Percentiles rank a stretch among this genome's conserved stretches.
phyloP scores from a whole-genome alignment of 2,888 invertebrate species.

The Andrena hattorfiana region DNA sequence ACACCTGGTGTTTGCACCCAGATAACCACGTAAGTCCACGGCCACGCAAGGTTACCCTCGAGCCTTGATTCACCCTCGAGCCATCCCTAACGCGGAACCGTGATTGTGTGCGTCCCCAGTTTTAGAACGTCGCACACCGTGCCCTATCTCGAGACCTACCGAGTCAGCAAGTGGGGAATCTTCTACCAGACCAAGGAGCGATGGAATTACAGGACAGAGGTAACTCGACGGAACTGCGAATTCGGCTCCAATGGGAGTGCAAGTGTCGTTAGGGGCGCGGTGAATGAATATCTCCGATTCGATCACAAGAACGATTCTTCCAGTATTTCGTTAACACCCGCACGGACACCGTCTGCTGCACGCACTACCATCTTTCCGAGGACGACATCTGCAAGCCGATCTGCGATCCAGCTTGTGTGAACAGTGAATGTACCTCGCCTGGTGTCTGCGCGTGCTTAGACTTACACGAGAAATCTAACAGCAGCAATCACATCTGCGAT shows the following conservation, averaged over 20 bases:
- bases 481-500: slow-evolving; percentile 84
- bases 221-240: slow-evolving; percentile 6
- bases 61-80: background rate
- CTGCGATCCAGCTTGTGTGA: slow-evolving; percentile 72
- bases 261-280: too few relatives aligned
- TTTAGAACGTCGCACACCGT: background rate
- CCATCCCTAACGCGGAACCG: background rate
- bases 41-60: too few relatives aligned
- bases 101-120: slow-evolving; percentile 26
- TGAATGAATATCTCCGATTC: background rate
- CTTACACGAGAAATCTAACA: slow-evolving; percentile 85
- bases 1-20: background rate
- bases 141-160: slow-evolving; percentile 51
- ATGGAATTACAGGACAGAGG: slow-evolving; percentile 51
- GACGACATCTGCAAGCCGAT: slow-evolving; percentile 13
- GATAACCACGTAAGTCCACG: slow-evolving; percentile 6
- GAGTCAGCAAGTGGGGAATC: slow-evolving; percentile 40
- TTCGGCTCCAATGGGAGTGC: too few relatives aligned
- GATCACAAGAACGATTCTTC: background rate
- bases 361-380: background rate
- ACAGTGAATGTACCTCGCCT: slow-evolving; percentile 72
- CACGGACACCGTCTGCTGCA: slow-evolving; percentile 10
- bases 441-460: slow-evolving; percentile 72
- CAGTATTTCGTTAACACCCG: slow-evolving; percentile 32
- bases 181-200: slow-evolving; percentile 50